Evolutionary conservation across 92 coral and sea anemone genomes (phyloP).

Genomic region (Umimayanthus kanabou): DNA sequence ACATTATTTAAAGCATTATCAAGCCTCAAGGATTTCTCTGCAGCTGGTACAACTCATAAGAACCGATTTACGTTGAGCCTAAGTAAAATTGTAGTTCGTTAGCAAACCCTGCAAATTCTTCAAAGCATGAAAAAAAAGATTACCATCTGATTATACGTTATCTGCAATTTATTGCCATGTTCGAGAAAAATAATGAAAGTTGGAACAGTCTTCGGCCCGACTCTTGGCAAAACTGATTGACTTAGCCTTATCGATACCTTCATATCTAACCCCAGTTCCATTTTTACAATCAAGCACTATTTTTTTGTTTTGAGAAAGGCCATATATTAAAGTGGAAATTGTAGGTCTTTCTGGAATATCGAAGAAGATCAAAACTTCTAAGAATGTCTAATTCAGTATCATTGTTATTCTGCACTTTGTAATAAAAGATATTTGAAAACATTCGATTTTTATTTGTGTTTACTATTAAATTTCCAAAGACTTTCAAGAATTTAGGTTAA

Average conservation of each 20-base stretch:
- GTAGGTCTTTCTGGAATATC: not conserved
- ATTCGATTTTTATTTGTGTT: not conserved
- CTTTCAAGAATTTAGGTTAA: slow-evolving; percentile 1
- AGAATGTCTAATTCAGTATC: not conserved
- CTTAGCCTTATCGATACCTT: not conserved
- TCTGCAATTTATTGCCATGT: not conserved
- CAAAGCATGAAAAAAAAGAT: not conserved
- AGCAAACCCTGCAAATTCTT: not conserved
- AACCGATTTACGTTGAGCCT: not conserved
- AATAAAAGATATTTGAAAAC: not conserved
- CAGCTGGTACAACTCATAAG: not conserved
- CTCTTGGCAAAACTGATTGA: not conserved
- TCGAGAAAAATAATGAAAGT: not conserved
- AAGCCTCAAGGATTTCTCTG: not conserved
- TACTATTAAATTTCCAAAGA: not conserved
- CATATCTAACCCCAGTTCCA: not conserved
- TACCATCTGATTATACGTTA: not conserved
- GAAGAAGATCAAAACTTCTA: not conserved
- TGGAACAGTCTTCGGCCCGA: not conserved
- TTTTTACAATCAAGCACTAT: not conserved
- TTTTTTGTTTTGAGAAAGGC: not conserved
- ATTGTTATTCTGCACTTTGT: not conserved
- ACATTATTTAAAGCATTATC: no score
- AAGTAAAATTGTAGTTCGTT: no score
- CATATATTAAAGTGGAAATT: not conserved